Percentiles rank a stretch among this genome's conserved stretches.
phyloP scores from a whole-genome alignment of 2,888 invertebrate genomes.

The Selenia dentaria region DNA sequence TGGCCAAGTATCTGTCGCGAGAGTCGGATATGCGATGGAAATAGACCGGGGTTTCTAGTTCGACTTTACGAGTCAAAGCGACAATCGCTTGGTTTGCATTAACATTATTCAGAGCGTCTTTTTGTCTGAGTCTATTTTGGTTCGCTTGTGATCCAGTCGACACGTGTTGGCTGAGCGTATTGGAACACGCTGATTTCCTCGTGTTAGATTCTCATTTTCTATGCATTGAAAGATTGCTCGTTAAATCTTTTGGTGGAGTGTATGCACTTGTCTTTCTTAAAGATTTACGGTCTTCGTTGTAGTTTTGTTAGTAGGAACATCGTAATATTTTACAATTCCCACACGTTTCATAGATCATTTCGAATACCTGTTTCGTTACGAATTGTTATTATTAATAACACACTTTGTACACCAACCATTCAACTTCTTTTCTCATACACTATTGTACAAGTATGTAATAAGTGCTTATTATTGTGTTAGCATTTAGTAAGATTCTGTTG shows the following conservation, averaged over 20 bases:
- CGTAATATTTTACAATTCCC: no score
- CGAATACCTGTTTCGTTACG: no score
- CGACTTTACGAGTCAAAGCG: slow-evolving; percentile 52
- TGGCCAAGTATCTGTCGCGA: slow-evolving; percentile 76
- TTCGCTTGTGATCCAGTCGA: slow-evolving; percentile 17
- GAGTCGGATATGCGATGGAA: slow-evolving; percentile 61
- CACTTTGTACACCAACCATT: no score
- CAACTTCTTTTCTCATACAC: no score
- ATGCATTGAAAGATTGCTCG: slow-evolving; percentile 17
- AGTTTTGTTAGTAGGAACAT: no score
- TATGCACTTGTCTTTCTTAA: slow-evolving; percentile 3
- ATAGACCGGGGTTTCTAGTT: slow-evolving; percentile 65
- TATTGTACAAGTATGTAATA: no score
- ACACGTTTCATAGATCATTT: no score
- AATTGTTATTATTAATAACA: no score
- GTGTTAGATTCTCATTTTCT: slow-evolving; percentile 11
- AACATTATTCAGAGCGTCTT: slow-evolving; percentile 50
- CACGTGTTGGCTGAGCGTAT: slow-evolving; percentile 19
- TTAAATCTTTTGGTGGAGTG: slow-evolving; percentile 9
- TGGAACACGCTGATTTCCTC: slow-evolving; percentile 14
- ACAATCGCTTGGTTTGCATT: slow-evolving; percentile 55
- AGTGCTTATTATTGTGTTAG: no score
- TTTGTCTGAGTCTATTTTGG: slow-evolving; percentile 38
- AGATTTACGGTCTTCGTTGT: neutral
- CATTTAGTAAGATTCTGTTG: no score